phyloP scores from a whole-genome alignment of 2,113 vertebrate genomes.

The Larimichthys crocea region DNA sequence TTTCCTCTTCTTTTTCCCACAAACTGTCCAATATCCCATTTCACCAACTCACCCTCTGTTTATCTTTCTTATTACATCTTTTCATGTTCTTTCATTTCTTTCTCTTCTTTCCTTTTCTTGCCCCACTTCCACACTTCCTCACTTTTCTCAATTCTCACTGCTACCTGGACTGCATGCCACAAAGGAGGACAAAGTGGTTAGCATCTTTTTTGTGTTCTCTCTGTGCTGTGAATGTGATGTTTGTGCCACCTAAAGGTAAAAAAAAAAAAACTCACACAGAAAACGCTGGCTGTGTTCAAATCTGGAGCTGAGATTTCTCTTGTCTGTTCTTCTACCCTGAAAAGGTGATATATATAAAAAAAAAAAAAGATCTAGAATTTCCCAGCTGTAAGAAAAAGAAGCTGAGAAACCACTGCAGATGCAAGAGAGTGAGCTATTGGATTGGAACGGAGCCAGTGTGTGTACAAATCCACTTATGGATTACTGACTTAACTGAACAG shows the following conservation, averaged over 20 bases:
- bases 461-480: conserved; percentile 61
- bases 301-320: conserved; percentile 33
- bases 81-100: conserved; percentile 4
- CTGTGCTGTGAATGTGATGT: conserved; percentile 67
- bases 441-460: conserved; percentile 61
- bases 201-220: conserved; percentile 85
- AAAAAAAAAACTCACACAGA: conserved; percentile 12
- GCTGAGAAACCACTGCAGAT: conserved; percentile 11
- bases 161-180: conserved; percentile 97
- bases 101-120: conserved; percentile 33
- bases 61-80: conserved; percentile 24
- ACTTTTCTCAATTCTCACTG: conserved; percentile 84
- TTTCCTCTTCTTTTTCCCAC: conserved; percentile 28
- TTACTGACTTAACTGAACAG: conserved; percentile 59
- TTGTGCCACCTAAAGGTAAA: conserved; percentile 29
- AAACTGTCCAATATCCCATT: conserved; percentile 37
- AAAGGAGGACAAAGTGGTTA: conserved; percentile 99
- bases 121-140: conserved; percentile 44
- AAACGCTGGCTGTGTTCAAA: conserved; percentile 51
- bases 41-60: conserved; percentile 22
- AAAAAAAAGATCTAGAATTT: conserved; percentile 5
- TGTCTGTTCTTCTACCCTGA: conserved; percentile 13
- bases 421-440: conserved; percentile 40
- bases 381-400: not conserved
- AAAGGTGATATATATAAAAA: not conserved